Percentiles rank a stretch among this genome's conserved stretches.
phyloP scores from a whole-genome alignment of 1,140 invertebrate genomes.

The Tachypleus tridentatus region DNA sequence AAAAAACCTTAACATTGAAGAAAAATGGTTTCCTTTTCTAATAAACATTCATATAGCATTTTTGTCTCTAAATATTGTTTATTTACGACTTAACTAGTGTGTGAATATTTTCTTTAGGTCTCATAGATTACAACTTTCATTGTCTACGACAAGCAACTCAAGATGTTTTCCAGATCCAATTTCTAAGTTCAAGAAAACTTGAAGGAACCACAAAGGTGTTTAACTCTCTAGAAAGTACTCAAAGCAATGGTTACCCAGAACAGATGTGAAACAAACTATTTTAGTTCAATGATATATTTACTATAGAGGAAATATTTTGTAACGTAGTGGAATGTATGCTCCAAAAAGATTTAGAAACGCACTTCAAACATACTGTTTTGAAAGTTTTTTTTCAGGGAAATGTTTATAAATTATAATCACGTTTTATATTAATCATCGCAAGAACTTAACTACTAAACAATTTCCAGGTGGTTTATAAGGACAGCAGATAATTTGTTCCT shows the following conservation, averaged over 20 bases:
- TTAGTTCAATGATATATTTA: neutral
- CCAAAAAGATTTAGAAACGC: too few relatives aligned
- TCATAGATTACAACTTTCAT: conserved; percentile 94
- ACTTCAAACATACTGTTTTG: too few relatives aligned
- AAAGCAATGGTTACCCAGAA: conserved; percentile 1
- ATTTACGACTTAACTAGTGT: neutral
- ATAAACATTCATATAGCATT: neutral
- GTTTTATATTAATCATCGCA: too few relatives aligned
- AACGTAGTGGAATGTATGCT: neutral
- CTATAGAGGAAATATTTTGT: neutral
- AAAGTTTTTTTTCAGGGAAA: too few relatives aligned
- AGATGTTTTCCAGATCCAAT: conserved; percentile 65
- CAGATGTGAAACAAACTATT: neutral
- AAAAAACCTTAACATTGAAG: neutral
- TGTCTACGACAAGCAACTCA: conserved; percentile 86
- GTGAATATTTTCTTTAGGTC: conserved; percentile 48
- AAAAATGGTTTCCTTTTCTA: conserved; percentile 4
- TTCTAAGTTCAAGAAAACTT: neutral
- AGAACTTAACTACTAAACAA: too few relatives aligned
- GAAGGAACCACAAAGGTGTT: neutral
- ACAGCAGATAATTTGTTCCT: too few relatives aligned
- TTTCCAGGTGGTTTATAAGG: too few relatives aligned
- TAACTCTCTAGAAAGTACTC: conserved; percentile 7
- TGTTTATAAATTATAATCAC: too few relatives aligned
- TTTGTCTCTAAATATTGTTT: neutral